phyloP scores from a whole-genome alignment of 2,797 vertebrate genomes.

The Amazona finschi region DNA sequence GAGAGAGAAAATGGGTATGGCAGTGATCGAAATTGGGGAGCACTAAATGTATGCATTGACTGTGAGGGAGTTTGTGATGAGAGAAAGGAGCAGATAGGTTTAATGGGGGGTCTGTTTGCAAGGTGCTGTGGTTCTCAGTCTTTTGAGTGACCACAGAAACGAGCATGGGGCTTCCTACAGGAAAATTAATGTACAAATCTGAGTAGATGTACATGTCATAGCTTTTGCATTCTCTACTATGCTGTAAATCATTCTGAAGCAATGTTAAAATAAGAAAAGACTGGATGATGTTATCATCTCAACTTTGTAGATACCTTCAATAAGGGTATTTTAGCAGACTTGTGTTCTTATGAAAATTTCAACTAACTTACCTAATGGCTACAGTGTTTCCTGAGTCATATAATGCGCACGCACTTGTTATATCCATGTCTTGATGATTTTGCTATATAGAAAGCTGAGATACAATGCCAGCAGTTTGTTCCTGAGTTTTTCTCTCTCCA shows the following conservation, averaged over 20 bases:
- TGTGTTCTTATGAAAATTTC: background rate
- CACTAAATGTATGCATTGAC: background rate
- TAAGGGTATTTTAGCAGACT: background rate
- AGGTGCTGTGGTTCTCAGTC: background rate
- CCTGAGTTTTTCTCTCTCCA: background rate
- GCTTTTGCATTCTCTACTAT: background rate
- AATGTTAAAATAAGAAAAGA: background rate
- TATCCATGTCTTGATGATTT: background rate
- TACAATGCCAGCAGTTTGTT: background rate
- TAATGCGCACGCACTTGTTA: background rate
- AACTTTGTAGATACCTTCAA: background rate
- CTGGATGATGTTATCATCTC: background rate
- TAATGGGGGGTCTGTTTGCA: background rate
- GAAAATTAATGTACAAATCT: background rate
- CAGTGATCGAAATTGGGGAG: background rate
- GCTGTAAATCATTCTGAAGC: background rate
- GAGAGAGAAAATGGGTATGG: background rate
- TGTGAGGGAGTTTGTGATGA: background rate
- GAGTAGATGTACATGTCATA: fast-evolving
- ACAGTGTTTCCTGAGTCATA: background rate
- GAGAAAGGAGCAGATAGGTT: fast-evolving
- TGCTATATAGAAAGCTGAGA: background rate
- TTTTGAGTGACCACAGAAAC: background rate
- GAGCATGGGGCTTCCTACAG: fast-evolving
- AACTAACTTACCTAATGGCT: background rate